phyloP scores from a whole-genome alignment of 64 coral and sea anemone genomes.

The Hydrozoanthus tunicans region DNA sequence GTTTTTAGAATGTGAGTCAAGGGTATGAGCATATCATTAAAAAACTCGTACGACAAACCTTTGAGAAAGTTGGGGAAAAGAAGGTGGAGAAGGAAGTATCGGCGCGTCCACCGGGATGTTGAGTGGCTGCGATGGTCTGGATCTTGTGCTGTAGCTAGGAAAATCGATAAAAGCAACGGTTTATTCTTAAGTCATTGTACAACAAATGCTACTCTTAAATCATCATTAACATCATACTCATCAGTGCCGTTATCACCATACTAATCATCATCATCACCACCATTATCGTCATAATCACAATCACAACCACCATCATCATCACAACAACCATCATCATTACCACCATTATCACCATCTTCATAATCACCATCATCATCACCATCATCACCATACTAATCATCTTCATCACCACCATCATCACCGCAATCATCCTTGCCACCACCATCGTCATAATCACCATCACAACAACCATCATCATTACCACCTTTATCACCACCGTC shows the following conservation, averaged over 20 bases:
- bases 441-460: too few species aligned
- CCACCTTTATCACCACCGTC: too few species aligned
- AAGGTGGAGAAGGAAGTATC: conserved; percentile 42
- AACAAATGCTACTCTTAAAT: too few species aligned
- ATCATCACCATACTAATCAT: too few species aligned
- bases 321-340: not conserved
- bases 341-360: not conserved
- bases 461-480: too few species aligned
- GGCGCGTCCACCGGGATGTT: conserved; percentile 21
- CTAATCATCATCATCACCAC: not conserved
- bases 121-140: conserved; percentile 39
- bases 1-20: not conserved
- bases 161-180: not conserved
- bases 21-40: not conserved
- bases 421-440: too few species aligned
- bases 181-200: too few species aligned
- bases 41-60: conserved; percentile 13
- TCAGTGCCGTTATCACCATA: too few species aligned
- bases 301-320: not conserved
- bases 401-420: not conserved
- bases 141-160: conserved; percentile 34
- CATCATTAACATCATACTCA: too few species aligned
- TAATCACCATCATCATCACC: not conserved
- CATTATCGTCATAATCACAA: not conserved
- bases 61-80: conserved; percentile 44